Percentiles rank a stretch among this genome's conserved stretches.
phyloP scores from a whole-genome alignment of 1,140 invertebrate genomes.

The Oedothorax gibbosus region DNA sequence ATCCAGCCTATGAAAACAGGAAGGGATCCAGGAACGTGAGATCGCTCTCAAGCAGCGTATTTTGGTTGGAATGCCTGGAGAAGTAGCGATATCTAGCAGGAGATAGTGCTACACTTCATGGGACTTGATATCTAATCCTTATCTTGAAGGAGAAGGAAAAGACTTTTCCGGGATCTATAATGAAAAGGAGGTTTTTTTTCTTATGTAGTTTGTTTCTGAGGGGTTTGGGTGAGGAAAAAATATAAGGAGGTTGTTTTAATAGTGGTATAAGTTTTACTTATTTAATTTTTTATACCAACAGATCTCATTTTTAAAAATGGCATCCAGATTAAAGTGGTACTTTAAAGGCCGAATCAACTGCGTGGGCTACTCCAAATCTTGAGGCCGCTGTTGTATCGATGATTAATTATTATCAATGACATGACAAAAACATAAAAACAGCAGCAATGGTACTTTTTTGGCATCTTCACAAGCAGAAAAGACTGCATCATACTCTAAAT shows the following conservation, averaged over 20 bases:
- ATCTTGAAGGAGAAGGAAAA: slow-evolving; percentile 47
- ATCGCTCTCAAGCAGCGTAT: slow-evolving; percentile 21
- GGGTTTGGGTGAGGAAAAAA: not conserved
- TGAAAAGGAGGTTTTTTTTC: not conserved
- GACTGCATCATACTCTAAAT: too few relatives aligned
- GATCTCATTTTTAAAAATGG: too few relatives aligned
- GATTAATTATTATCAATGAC: too few relatives aligned
- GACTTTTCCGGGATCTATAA: not conserved
- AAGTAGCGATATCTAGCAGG: not conserved
- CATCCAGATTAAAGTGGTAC: too few relatives aligned
- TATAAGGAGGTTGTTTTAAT: too few relatives aligned
- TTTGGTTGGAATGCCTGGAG: not conserved
- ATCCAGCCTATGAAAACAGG: not conserved
- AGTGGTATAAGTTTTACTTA: not conserved
- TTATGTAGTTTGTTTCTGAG: not conserved
- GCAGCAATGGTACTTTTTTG: too few relatives aligned
- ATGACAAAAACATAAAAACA: too few relatives aligned
- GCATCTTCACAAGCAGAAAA: too few relatives aligned
- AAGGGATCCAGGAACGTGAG: slow-evolving; percentile 7
- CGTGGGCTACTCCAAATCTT: too few relatives aligned
- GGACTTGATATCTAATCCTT: slow-evolving; percentile 43
- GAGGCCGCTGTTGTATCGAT: too few relatives aligned
- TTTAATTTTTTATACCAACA: too few relatives aligned
- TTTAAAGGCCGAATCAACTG: too few relatives aligned
- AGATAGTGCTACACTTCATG: not conserved